phyloP scores from a whole-genome alignment of 2,888 invertebrate genomes.

The Theodoxus fluviatilis region DNA sequence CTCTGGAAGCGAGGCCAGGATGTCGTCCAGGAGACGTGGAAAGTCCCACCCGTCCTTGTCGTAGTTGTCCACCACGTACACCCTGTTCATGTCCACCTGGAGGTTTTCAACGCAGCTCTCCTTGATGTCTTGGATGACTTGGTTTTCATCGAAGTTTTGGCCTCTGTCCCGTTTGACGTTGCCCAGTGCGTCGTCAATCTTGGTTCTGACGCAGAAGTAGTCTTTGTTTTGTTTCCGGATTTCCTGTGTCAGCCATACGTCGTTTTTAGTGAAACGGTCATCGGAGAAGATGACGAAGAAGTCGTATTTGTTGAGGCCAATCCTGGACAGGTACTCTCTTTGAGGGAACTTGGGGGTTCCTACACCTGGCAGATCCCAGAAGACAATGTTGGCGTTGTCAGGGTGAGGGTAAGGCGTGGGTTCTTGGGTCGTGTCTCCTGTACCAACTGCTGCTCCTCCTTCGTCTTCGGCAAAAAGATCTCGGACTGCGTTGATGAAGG shows the following conservation, averaged over 20 bases:
- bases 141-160: no score
- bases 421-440: conserved; percentile 25
- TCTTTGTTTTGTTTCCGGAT: conserved; percentile 18
- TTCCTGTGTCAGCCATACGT: conserved; percentile 32
- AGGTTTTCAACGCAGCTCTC: no score
- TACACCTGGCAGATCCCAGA: conserved; percentile 36
- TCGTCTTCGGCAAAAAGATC: conserved; percentile 26
- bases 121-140: no score
- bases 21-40: neutral
- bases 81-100: neutral
- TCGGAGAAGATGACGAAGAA: conserved; percentile 33
- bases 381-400: conserved; percentile 26
- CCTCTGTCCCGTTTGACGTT: no score
- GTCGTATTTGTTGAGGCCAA: conserved; percentile 31
- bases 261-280: conserved; percentile 31
- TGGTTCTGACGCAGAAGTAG: conserved; percentile 27
- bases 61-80: conserved; percentile 10
- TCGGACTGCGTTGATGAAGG: conserved; percentile 31
- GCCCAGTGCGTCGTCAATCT: conserved; percentile 29
- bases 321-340: conserved; percentile 27
- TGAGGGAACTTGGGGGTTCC: conserved; percentile 31
- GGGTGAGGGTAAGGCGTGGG: conserved; percentile 28
- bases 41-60: conserved; percentile 24
- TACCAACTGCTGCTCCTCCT: conserved; percentile 29
- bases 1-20: neutral